Percentiles rank a stretch among this genome's conserved stretches.
Evolutionary conservation across 2,888 invertebrate genomes (phyloP).

Genomic region (Patella caerulea): DNA sequence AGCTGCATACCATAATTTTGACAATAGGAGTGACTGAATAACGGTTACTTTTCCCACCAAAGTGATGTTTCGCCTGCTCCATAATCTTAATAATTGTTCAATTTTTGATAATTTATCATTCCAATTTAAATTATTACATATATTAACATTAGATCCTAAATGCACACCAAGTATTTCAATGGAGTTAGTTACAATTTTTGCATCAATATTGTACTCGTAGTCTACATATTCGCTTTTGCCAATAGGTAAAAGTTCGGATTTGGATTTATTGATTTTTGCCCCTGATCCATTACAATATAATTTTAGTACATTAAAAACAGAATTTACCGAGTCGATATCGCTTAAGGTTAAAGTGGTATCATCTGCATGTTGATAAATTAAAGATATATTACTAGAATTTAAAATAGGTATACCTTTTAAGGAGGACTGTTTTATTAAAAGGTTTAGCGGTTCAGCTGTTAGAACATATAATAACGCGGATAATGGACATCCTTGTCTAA

Average conservation of each 20-base stretch:
- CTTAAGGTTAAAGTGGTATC: neutral
- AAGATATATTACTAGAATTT: neutral
- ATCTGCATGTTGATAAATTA: neutral
- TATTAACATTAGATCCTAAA: neutral
- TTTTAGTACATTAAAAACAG: neutral
- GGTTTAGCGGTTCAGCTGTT: neutral
- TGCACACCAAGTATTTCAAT: neutral
- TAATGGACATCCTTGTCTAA: neutral
- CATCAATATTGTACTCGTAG: neutral
- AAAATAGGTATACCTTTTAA: neutral
- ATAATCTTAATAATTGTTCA: neutral
- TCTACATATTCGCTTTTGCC: neutral
- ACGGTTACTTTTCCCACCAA: neutral
- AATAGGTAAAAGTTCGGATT: neutral
- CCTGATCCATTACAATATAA: neutral
- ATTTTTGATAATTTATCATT: neutral
- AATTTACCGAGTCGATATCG: neutral
- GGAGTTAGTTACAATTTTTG: neutral
- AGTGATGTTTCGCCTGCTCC: neutral
- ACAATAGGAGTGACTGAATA: neutral
- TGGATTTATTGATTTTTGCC: neutral
- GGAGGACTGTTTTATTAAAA: neutral
- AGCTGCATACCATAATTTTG: neutral
- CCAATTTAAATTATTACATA: constrained; percentile 1
- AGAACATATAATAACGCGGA: neutral